phyloP scores from a whole-genome alignment of 2,113 vertebrate species.

The Zapus hudsonius region DNA sequence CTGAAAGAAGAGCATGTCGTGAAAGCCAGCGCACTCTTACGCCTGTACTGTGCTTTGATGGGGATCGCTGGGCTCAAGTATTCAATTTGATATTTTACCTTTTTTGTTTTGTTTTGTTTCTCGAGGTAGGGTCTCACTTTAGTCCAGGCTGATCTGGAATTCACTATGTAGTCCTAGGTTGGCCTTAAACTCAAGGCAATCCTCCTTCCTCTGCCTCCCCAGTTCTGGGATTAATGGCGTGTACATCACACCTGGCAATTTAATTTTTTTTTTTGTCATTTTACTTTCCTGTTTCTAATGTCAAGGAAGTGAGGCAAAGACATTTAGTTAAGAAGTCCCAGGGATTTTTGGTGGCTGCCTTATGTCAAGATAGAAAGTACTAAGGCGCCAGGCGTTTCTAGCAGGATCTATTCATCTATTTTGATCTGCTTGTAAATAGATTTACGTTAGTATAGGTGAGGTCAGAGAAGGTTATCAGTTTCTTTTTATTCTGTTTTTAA shows the following conservation, averaged over 20 bases:
- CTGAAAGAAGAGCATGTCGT: conserved; percentile 97
- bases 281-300: conserved; percentile 64
- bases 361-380: conserved; percentile 29
- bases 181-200: too few relatives aligned
- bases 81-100: conserved; percentile 54
- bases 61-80: conserved; percentile 98
- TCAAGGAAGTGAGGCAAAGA: conserved; percentile 37
- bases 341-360: not conserved
- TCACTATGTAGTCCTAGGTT: too few relatives aligned
- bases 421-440: conserved; percentile 21
- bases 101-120: too few relatives aligned
- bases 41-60: conserved; percentile 98
- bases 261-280: too few relatives aligned
- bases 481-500: too few relatives aligned
- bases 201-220: too few relatives aligned
- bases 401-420: conserved; percentile 16
- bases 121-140: too few relatives aligned
- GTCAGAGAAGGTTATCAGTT: not conserved
- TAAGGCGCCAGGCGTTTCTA: not conserved
- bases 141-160: too few relatives aligned
- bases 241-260: too few relatives aligned
- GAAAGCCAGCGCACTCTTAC: conserved; percentile 95
- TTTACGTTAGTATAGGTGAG: not conserved
- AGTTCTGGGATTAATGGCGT: too few relatives aligned
- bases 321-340: conserved; percentile 38